Evolutionary conservation across 2,888 invertebrate species (phyloP), one percentile per base, ranked within the genome.

Genomic region (Aphidius colemani): DNA sequence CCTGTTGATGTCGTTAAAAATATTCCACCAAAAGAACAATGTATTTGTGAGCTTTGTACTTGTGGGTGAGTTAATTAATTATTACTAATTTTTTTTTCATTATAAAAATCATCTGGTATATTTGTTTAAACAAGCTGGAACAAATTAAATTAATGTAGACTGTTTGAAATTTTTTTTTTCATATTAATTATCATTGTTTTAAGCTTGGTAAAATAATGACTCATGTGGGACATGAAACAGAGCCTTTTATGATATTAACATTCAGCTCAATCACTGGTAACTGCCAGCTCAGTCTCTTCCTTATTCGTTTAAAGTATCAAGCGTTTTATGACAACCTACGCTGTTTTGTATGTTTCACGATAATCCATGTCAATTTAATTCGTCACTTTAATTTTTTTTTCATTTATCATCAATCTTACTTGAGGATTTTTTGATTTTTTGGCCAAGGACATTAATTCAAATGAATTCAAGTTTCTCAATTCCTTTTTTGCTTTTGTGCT

Each of bases 31-130:
- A 91, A 90, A 78, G 94, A 94, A 78, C 91, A 92, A 82, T 94
- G 94, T 82, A 93, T 94, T 76, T 94, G 94, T 80, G 93, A 94
- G 85, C 89, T 94, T 69, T 94, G 94, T 82, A 94, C 93, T 77
- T 94, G 94, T 85, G 94, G 94, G 94, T 94, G 83, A 90, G 92
- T 69, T 4, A 7, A 39, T 1, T 59, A 50, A 39, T 58, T 50
- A 30, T 48, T 43, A 18, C 2, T 18, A 18, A 18, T 18, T 18
- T 18, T 18, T n/a, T 18, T 18, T 18, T 18, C 13, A 18, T 18
- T 18, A 18, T 1, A 1, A 18, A 18, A 18, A 18, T 53, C 53
- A 43, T 45, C 41, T 6, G 9, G 7, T 53, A 50, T 7, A 49
- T 49, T 61, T 55, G 49, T 30, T 48, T 55, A 48, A 48, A 18